Evolutionary conservation across 2,888 invertebrate genomes (phyloP), one percentile per base, ranked within the genome.

Genomic region (Lepidochitona cinerea): DNA sequence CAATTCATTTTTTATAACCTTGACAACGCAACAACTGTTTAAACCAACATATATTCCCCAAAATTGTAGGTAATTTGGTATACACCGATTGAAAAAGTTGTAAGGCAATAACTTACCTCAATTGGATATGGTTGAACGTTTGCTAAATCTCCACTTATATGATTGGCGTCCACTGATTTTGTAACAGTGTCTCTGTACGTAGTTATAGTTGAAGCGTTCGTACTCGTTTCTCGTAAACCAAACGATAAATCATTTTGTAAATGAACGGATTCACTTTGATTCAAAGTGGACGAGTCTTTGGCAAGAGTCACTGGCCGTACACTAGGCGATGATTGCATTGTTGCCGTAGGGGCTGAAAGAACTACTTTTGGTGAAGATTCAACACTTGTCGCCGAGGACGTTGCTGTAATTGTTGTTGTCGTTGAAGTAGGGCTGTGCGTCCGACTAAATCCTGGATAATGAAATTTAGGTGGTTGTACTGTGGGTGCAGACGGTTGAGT

Each of bases 381-480:
- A 29, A 29, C 59, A 26, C 12, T 26, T 9, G 18, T 18, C 14
- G 29, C 59, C 1, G 59, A 59, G 59, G 23, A 29, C 14, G 59
- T 72, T 29, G 78, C 68, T 65, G 77, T 68, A n/a, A n/a, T n/a
- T n/a, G n/a, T 26, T 9, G 18, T 18, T 14, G 29, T 32, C 1
- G 59, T 29, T 23, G 23, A 29, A 23, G 59, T 72, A 23, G 78
- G 68, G 65, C 76, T 68, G 33, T 79, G 72, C 33, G 85, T 79
- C 52, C 83, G 81, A 75, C 75, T 83, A 70, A 82, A 83, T 65
- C 86, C 86, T 9, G 87, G 87, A 79, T 87, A 87, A 71, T 85
- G 84, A 82, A 87, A 87, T 78, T 83, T 83, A 1, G 87, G 87
- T 37, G 88, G 87, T 76, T 86, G 85, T 26, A 88, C 84, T 49